These are phyloP conservation scores for Gymnocephalus cernua DNA, from an alignment of 2,113 vertebrate genomes.

Conservation along the genomic window DNA sequence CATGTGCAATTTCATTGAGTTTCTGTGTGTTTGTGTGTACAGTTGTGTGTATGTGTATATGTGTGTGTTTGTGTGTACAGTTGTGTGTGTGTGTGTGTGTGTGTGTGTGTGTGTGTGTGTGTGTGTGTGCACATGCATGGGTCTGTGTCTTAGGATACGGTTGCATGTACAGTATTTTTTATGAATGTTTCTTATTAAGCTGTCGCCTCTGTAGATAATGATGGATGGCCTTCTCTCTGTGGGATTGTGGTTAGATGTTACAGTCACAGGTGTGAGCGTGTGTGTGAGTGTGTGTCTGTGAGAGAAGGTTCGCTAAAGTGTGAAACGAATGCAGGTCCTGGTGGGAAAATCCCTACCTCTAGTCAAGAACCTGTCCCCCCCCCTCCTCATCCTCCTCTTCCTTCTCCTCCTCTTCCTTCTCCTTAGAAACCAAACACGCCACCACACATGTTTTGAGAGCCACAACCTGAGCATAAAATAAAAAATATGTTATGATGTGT, in stretches of 20 bases:
- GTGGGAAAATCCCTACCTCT: constrained; percentile 77
- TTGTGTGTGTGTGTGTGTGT: background rate
- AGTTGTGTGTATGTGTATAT: background rate
- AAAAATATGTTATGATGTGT: constrained; percentile 38
- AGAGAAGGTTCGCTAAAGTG: constrained; percentile 4
- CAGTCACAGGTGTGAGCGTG: constrained; percentile 50
- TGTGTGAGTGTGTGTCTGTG: constrained; percentile 9
- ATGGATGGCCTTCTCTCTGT: constrained; percentile 43
- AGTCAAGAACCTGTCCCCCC: constrained; percentile 56
- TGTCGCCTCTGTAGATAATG: constrained; percentile 22
- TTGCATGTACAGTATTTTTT: constrained; percentile 20
- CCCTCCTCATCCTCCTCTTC: constrained; percentile 17
- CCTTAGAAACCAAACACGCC: constrained; percentile 54
- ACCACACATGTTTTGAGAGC: constrained; percentile 19
- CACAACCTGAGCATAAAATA: constrained; percentile 22
- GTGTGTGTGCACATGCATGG: background rate
- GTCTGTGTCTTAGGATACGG: background rate
- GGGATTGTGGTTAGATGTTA: constrained; percentile 38
- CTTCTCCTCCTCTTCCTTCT: constrained; percentile 14
- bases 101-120: background rate
- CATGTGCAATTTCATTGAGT: constrained; percentile 21
- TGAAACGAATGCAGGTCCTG: constrained; percentile 17
- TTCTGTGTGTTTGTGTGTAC: constrained; percentile 4
- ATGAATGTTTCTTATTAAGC: constrained; percentile 43
- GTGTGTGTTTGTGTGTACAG: constrained; percentile 12